Evolutionary conservation across 2,888 invertebrate genomes (phyloP).

Genomic region (Pelosia muscerda): DNA sequence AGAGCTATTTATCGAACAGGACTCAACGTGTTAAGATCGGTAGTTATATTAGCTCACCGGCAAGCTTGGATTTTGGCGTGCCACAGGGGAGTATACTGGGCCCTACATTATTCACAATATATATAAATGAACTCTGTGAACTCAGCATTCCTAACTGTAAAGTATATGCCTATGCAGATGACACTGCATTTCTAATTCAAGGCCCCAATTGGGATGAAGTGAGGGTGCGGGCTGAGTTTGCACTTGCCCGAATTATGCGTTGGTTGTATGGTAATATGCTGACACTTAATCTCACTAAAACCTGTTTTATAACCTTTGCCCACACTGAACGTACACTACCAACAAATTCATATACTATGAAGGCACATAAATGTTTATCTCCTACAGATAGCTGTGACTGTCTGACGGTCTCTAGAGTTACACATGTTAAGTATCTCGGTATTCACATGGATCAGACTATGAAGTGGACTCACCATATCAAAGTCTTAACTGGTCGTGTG

Average conservation of each 20-base stretch:
- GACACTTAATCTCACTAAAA: neutral
- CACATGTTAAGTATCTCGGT: neutral
- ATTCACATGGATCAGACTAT: neutral
- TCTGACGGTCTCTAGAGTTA: neutral
- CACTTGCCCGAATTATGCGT: neutral
- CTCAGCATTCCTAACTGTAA: neutral
- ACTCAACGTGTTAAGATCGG: neutral
- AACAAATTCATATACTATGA: neutral
- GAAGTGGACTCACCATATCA: neutral
- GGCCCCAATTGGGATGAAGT: neutral
- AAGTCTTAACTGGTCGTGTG: neutral
- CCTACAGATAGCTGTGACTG: neutral
- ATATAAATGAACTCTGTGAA: neutral
- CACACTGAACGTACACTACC: neutral
- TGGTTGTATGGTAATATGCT: neutral
- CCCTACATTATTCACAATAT: neutral
- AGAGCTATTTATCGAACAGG: neutral
- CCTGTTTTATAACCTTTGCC: neutral
- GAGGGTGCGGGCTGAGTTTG: neutral
- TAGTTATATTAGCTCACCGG: neutral
- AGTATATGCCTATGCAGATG: neutral
- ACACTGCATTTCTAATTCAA: neutral
- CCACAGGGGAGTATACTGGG: neutral
- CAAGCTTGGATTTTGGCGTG: neutral
- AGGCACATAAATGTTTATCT: neutral